Evolutionary conservation across 2,888 invertebrate genomes (phyloP).

Genomic region (Darwinula stevensoni): DNA sequence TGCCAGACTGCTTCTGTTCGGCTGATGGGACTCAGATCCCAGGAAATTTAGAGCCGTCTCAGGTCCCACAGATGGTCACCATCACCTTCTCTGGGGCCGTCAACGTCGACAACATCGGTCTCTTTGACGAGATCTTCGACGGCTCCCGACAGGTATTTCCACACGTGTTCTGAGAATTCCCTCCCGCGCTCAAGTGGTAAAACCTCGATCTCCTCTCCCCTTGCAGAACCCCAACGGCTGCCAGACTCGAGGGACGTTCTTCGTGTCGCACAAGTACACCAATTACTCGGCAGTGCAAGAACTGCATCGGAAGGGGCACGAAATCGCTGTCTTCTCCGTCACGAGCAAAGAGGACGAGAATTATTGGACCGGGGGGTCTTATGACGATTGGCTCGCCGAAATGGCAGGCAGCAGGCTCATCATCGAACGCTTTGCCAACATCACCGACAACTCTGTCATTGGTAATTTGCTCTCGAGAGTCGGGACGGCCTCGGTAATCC

Average conservation of each 20-base stretch:
- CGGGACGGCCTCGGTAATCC: neutral
- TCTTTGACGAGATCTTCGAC: slow-evolving; percentile 14
- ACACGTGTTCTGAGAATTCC: neutral
- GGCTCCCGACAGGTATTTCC: slow-evolving; percentile 11
- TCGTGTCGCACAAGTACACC: slow-evolving; percentile 15
- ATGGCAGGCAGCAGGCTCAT: slow-evolving; percentile 73
- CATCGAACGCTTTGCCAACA: slow-evolving; percentile 46
- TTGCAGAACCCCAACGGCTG: slow-evolving; percentile 16
- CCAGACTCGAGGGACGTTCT: slow-evolving; percentile 14
- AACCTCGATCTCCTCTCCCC: too few species aligned
- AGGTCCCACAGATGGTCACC: slow-evolving; percentile 15
- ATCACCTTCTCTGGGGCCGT: slow-evolving; percentile 15
- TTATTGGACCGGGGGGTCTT: slow-evolving; percentile 59
- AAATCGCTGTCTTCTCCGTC: slow-evolving; percentile 66
- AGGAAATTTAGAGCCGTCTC: slow-evolving; percentile 12
- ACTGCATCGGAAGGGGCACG: slow-evolving; percentile 39
- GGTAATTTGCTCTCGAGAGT: slow-evolving; percentile 18
- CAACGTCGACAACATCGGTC: slow-evolving; percentile 15
- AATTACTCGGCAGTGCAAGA: slow-evolving; percentile 15
- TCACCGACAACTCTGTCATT: slow-evolving; percentile 66
- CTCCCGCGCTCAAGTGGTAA: too few species aligned
- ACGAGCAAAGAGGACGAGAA: slow-evolving; percentile 75
- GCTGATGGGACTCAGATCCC: slow-evolving; percentile 15
- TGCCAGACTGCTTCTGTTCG: slow-evolving; percentile 16
- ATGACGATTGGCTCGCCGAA: slow-evolving; percentile 76